Percentiles rank a stretch among this genome's conserved stretches.
Conservation (phyloP, 2,888 invertebrate species). For the Meteorus colon region DNA sequence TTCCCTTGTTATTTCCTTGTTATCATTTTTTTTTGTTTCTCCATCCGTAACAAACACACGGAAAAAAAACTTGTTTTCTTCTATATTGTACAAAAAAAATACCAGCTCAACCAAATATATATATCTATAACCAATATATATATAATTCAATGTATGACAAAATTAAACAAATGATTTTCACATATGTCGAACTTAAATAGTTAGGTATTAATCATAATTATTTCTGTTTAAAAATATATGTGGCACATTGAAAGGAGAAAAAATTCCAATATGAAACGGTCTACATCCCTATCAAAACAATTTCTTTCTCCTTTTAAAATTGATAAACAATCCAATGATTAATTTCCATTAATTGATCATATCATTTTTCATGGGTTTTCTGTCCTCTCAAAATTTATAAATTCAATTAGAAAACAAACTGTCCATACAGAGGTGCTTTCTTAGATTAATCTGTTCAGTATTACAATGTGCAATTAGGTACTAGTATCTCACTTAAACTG, state of each 20-base stretch:
- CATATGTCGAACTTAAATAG: not conserved
- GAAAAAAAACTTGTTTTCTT: not conserved
- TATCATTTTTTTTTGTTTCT: slow-evolving; percentile 28
- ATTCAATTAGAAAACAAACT: not conserved
- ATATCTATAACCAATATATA: too few species aligned
- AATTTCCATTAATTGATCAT: not conserved
- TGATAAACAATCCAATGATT: not conserved
- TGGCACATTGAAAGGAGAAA: slow-evolving; percentile 33
- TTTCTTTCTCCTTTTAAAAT: not conserved
- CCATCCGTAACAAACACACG: slow-evolving; percentile 36
- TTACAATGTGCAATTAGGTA: slow-evolving; percentile 1
- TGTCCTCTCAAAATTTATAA: not conserved
- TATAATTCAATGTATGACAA: slow-evolving; percentile 3
- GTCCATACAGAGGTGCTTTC: not conserved
- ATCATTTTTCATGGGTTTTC: not conserved
- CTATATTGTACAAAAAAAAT: slow-evolving; percentile 3
- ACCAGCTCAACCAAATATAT: not conserved
- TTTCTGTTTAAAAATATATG: slow-evolving; percentile 19
- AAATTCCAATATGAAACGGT: not conserved
- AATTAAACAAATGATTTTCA: slow-evolving; percentile 13
- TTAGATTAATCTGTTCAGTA: not conserved
- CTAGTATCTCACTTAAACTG: not conserved
- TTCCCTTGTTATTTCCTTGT: slow-evolving; percentile 32
- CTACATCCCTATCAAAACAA: not conserved
- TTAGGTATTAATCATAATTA: not conserved